Conservation (phyloP, 2,888 invertebrate species). For the Nemotelus nigrinus region DNA sequence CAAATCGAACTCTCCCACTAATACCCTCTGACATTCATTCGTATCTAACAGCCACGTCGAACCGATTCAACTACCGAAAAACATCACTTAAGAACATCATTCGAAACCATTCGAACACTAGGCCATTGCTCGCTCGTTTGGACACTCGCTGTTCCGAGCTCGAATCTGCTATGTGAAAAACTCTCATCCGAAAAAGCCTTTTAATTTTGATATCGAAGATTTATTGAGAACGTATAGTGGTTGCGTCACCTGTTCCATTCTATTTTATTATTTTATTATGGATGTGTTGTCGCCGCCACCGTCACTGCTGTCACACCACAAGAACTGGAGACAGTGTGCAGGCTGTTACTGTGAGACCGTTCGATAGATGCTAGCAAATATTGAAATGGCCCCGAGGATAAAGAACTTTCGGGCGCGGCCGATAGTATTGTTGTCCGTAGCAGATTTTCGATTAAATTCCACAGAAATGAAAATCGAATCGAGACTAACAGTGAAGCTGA, state of each 20-base stretch:
- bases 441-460: constrained; percentile 30
- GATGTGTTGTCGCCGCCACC: constrained; percentile 23
- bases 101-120: not conserved
- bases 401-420: not conserved
- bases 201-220: constrained; percentile 45
- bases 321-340: not conserved
- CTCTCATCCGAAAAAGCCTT: constrained; percentile 28
- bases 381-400: constrained; percentile 10
- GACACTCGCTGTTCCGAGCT: constrained; percentile 9
- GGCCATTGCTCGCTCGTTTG: not conserved
- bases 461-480: constrained; percentile 23
- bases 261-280: constrained; percentile 38
- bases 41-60: constrained; percentile 14
- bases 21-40: constrained; percentile 16
- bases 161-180: not conserved
- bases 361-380: not conserved
- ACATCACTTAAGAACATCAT: not conserved
- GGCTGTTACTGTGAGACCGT: not conserved
- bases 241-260: constrained; percentile 41
- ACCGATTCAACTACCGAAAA: not conserved
- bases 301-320: not conserved
- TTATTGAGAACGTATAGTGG: constrained; percentile 43
- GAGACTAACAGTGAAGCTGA: not conserved
- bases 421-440: constrained; percentile 12
- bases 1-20: constrained; percentile 6